Base-by-base conservation (phyloP, 2,113 vertebrate species). In the Emydura subglobosa region DNA sequence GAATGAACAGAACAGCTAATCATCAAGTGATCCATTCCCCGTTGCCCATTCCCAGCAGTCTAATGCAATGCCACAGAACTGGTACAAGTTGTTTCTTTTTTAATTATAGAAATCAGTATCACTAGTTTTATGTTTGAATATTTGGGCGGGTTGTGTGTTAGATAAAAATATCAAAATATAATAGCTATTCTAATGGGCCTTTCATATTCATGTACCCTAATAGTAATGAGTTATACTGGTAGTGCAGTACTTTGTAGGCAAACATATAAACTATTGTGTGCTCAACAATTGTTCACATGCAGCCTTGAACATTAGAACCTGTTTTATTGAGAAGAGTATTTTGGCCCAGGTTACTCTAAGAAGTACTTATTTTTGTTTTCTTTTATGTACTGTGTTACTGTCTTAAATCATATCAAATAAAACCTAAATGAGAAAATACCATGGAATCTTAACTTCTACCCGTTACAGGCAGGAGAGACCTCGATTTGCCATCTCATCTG, bases 191-290 rank as follows among this genome's bases (percentile, higher is more conserved):
- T 85, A 82, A 19, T 89, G 6, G 4, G 39, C 29, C 86, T 88
- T 61, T 25, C 49, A 76, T 79, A 27, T 51, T 95, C 72, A 44
- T 86, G 44, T 57, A 1, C 22, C 53, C 87, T 51, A 53, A 65
- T 79, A 88, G 47, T 29, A 54, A 14, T 72, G 3, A 17, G 78
- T 87, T 93, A 31, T 76, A 76, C 39, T 44, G 11, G 10, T 76
- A 44, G 39, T 0, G 0, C 54, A 51, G 65, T 54, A 24, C 21
- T 76, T 88, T 92, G 8, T 11, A 79, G 31, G 16, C 24, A 51
- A 90, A 76, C 5, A 44, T 44, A 74, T 42, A n/a, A 76, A 44
- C 22, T 42, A 25, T 25, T 44, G 24, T 88, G 72, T 34, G 39
- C 2, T 31, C 47, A 80, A 50, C 21, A 39, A 1, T 1, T n/a